Evolutionary conservation across 2,113 vertebrate genomes (phyloP), one percentile per base, ranked within the genome.

Genomic region (Sus scrofa): DNA sequence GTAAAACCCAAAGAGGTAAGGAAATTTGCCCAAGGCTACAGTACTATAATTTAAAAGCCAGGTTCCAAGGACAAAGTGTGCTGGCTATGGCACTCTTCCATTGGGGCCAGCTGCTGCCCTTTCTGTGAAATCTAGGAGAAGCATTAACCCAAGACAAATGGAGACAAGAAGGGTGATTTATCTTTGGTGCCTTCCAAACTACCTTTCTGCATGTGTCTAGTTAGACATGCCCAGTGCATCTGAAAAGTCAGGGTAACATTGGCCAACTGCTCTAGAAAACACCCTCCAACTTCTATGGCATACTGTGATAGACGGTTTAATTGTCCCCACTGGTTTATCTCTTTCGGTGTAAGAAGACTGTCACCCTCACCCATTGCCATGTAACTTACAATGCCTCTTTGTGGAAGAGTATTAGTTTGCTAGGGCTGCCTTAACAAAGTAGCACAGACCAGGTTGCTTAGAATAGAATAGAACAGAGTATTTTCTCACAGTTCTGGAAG

Each of bases 1-100:
- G 67, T 82, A 81, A 90, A 88, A 63, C 32, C 73, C 67, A 71
- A 70, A 84, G 52, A 89, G 44, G 77, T 85, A 63, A 32, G 71
- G 82, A 81, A 93, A 75, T 58, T 74, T 95, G 7, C 60, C 18
- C 56, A 70, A 71, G 27, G 32, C 14, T 50, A 79, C 44, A 63
- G n/a, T 65, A 20, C 32, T 60, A 8, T 15, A 68, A 34, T 10
- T 1, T 50, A 67, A 58, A 75, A 81, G 70, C 84, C 22, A 7
- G 13, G 68, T 52, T 56, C 60, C 39, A 32, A 71, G 70, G 86
- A 91, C 63, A 81, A 91, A 71, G 7, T 34, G 2, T 13, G 24
- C 0, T 20, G 63, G 16, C 75, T 92, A 0, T 75, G 81, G 68
- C 22, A 37, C 19, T 82, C 37, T 86, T 54, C 73, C 56, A n/a